These are phyloP conservation scores for Pyrgus malvae DNA, from an alignment of 2,888 invertebrate genomes.

Conservation along the genomic window DNA sequence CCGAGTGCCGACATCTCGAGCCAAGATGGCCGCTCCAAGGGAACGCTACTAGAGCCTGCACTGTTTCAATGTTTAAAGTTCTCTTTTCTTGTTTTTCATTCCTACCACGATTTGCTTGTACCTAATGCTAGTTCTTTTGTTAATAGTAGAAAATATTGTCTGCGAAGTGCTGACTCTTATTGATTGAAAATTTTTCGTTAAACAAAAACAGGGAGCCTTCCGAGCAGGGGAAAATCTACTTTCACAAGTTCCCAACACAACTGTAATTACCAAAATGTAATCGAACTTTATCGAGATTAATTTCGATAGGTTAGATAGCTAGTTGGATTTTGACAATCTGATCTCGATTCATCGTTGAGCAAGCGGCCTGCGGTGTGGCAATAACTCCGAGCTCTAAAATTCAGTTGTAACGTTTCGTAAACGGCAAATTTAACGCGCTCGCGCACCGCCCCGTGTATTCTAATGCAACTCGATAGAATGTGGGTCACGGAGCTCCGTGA, in stretches of 20 bases:
- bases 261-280: background rate
- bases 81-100: too few species aligned
- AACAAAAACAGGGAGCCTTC: too few species aligned
- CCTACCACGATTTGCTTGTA: too few species aligned
- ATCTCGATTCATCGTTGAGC: conserved; percentile 68
- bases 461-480: conserved; percentile 73
- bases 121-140: too few species aligned
- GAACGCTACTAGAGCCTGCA: conserved; percentile 44
- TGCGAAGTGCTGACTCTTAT: too few species aligned
- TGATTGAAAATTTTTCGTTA: too few species aligned
- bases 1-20: conserved; percentile 48
- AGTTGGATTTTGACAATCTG: conserved; percentile 55
- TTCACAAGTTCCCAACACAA: too few species aligned
- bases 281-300: conserved; percentile 4
- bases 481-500: conserved; percentile 63
- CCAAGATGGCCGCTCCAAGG: conserved; percentile 61
- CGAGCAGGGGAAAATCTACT: too few species aligned
- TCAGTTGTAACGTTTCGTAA: conserved; percentile 78
- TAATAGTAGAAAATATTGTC: too few species aligned
- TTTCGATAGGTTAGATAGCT: conserved; percentile 42
- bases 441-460: conserved; percentile 72
- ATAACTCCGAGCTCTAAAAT: conserved; percentile 71
- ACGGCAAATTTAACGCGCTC: conserved; percentile 75
- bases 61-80: conserved; percentile 22
- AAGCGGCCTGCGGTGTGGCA: conserved; percentile 65